Evolutionary conservation across 1,140 invertebrate species (phyloP).

Genomic region (Trichoplusia ni): DNA sequence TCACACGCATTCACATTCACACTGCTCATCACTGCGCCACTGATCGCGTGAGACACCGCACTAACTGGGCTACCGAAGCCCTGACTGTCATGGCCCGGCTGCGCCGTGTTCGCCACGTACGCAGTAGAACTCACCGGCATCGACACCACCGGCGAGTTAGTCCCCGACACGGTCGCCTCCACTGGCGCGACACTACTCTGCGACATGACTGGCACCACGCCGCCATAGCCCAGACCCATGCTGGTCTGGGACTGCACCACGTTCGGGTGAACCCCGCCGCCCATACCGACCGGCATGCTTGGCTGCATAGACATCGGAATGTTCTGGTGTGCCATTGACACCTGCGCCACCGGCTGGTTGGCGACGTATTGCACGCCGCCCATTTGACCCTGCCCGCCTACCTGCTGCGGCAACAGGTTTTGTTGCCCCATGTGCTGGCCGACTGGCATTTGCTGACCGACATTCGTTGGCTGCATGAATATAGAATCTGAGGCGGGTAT

Average conservation of each 20-base stretch:
- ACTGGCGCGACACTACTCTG: constrained; percentile 75
- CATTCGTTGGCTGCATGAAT: constrained; percentile 75
- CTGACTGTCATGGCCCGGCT: constrained; percentile 72
- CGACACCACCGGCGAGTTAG: constrained; percentile 79
- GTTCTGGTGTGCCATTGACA: constrained; percentile 74
- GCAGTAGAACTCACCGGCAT: constrained; percentile 76
- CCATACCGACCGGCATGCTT: constrained; percentile 73
- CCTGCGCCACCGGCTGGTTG: constrained; percentile 73
- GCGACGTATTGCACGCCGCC: constrained; percentile 75
- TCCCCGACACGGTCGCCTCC: constrained; percentile 73
- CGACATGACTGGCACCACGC: constrained; percentile 78
- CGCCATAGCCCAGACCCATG: constrained; percentile 73
- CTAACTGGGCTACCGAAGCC: constrained; percentile 80
- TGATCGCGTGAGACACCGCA: constrained; percentile 78
- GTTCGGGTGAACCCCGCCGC: constrained; percentile 70
- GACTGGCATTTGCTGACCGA: constrained; percentile 75
- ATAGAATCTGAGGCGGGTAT: constrained; percentile 79
- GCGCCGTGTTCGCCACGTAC: constrained; percentile 65
- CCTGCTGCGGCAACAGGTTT: constrained; percentile 73
- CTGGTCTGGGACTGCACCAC: constrained; percentile 78
- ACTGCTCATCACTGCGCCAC: constrained; percentile 75
- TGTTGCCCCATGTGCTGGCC: constrained; percentile 72
- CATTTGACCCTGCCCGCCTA: constrained; percentile 69
- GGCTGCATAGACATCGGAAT: constrained; percentile 80
- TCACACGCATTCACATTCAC: constrained; percentile 77